Base-by-base conservation (phyloP, 2,888 invertebrate genomes). In the Periphyllus acericola region DNA sequence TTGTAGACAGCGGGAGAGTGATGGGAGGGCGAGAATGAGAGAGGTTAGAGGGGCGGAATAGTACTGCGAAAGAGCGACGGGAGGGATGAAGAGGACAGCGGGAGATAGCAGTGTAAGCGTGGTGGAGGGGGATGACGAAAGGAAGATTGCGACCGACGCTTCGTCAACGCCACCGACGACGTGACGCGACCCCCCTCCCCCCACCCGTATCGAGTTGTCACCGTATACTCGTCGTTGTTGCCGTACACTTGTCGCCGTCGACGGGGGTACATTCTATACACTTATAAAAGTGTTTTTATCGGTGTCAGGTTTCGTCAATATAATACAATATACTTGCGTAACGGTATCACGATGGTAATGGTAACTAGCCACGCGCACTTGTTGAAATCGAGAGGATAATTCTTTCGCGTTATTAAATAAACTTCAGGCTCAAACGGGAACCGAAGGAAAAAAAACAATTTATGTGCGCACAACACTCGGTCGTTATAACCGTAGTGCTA, bases 231-330 rank as follows among this genome's bases (percentile, higher is more conserved):
- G 21, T 60, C 25, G 60, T 60, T 60, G 60, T 68, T 9, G 68
- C 68, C 68, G 3, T 60, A 5, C 11, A 68, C 29, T 68, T 29
- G n/a, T n/a, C 68, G 29, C 11, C 8, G 68, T 29, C 29, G 9
- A n/a, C 29, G 66, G n/a, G 19, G 32, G 8, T 52, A 32, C 21
- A 21, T 78, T 25, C 29, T 32, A 21, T 21, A 78, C 32, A 55
- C 32, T 29, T 52, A 3, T 29, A 11, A 78, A 11, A 52, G 78
- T 78, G 78, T 78, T 78, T 55, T 52, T 55, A 78, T 55, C 52
- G 52, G 78, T 78, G 52, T 78, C 78, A 21, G 8, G 21, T 78
- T 32, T 78, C 78, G 32, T 78, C 32, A 29, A 78, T 52, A 25
- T 55, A 55, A 52, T 78, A 40, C n/a, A 78, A 21, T 76, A 76